These are phyloP conservation scores for Hipposideros armiger DNA, from an alignment of 2,113 vertebrate species.

Conservation along the genomic window DNA sequence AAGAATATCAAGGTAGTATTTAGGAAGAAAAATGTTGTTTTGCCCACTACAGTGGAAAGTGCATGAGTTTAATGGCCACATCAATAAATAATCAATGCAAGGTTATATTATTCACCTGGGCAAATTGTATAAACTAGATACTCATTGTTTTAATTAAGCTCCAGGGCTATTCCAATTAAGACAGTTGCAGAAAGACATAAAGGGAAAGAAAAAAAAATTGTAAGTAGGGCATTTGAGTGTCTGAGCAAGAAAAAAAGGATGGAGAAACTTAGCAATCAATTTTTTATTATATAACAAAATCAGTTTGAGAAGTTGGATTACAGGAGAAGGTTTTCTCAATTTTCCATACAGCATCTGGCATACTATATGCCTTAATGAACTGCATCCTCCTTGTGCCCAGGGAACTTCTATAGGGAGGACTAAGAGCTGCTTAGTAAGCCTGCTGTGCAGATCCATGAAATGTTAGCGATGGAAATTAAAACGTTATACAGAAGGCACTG, in stretches of 20 bases:
- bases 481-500: slow-evolving; percentile 40
- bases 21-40: slow-evolving; percentile 48
- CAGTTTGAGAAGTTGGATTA: slow-evolving; percentile 22
- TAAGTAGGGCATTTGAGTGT: background rate
- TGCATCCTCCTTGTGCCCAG: background rate
- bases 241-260: background rate
- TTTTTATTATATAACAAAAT: background rate
- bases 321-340: background rate
- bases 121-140: slow-evolving; percentile 58
- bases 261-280: background rate
- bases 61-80: slow-evolving; percentile 50
- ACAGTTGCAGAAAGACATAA: background rate
- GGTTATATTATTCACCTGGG: slow-evolving; percentile 65
- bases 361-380: background rate
- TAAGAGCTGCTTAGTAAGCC: background rate
- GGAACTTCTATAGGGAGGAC: background rate
- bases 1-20: background rate
- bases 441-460: background rate
- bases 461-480: slow-evolving; percentile 59
- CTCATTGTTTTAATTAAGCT: slow-evolving; percentile 71
- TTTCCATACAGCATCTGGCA: background rate
- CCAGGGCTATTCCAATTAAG: slow-evolving; percentile 55
- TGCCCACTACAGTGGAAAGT: background rate
- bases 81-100: slow-evolving; percentile 68
- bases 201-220: slow-evolving; percentile 12